Conservation (phyloP, 2,113 vertebrate genomes). For the Lates calcarifer region DNA sequence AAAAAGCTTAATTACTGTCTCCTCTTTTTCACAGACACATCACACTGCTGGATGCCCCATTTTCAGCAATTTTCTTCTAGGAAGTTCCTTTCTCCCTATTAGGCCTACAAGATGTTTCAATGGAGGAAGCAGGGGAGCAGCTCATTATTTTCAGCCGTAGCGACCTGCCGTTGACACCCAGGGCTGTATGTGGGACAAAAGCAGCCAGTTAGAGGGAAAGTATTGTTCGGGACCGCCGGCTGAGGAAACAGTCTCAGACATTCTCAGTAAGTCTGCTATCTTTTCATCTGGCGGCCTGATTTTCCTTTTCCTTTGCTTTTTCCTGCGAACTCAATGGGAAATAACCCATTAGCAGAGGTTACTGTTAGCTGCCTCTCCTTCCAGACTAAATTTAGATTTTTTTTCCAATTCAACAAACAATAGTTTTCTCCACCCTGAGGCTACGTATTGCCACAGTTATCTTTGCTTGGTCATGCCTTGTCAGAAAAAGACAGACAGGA, state of each 20-base stretch:
- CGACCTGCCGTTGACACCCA: constrained; percentile 13
- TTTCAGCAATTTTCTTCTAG: background rate
- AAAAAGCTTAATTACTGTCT: background rate
- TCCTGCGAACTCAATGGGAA: constrained; percentile 34
- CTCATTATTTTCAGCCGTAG: constrained; percentile 23
- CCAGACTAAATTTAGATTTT: constrained; percentile 48
- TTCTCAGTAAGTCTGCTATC: background rate
- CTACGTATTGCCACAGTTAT: constrained; percentile 8
- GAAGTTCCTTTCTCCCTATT: background rate
- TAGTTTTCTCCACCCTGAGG: constrained; percentile 1
- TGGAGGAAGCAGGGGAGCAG: background rate
- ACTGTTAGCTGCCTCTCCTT: constrained; percentile 10
- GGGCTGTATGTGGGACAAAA: background rate
- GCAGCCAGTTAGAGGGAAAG: constrained; percentile 13
- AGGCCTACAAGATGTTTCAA: background rate
- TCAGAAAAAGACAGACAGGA: background rate
- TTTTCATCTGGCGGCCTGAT: constrained; percentile 23
- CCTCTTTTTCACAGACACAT: background rate
- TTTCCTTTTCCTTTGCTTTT: constrained; percentile 36
- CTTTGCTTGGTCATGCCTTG: background rate
- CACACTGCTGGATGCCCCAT: background rate
- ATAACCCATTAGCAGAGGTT: constrained; percentile 19
- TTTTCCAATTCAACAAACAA: constrained; percentile 5
- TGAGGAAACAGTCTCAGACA: constrained; percentile 53
- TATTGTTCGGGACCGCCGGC: constrained; percentile 46